These are phyloP conservation scores for Melanostoma scalare DNA, from an alignment of 2,888 invertebrate genomes.

Conservation along the genomic window DNA sequence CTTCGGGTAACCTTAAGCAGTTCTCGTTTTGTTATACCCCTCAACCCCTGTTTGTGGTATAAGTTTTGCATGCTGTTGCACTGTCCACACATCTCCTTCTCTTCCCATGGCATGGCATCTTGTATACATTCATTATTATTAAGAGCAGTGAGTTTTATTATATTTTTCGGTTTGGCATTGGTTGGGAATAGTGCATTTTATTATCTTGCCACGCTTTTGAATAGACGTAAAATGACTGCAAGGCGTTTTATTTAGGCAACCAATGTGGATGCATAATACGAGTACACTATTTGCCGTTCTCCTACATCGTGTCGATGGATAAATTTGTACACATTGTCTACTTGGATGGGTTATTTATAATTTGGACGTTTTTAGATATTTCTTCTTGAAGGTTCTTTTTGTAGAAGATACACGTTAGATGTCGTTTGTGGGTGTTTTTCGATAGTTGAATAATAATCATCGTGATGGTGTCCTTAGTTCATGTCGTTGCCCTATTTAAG, in stretches of 20 bases:
- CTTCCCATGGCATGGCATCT: neutral
- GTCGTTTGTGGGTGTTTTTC: conserved; percentile 1
- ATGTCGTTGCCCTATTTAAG: conserved; percentile 60
- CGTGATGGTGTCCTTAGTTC: conserved; percentile 25
- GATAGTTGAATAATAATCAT: conserved; percentile 20
- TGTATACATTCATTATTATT: neutral
- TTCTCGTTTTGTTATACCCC: conserved; percentile 51
- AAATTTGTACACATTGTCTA: conserved; percentile 53
- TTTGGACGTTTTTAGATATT: conserved; percentile 41
- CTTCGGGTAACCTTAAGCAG: conserved; percentile 80
- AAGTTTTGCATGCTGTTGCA: neutral
- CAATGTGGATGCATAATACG: neutral
- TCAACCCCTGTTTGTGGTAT: conserved; percentile 4
- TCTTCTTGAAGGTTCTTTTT: conserved; percentile 29
- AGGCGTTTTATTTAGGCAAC: neutral
- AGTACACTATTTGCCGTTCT: conserved; percentile 5
- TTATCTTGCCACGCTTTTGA: conserved; percentile 19
- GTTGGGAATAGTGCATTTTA: conserved; percentile 18
- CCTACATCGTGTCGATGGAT: conserved; percentile 40
- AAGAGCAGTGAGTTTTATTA: conserved; percentile 32
- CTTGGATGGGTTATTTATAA: conserved; percentile 56
- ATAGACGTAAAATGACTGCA: conserved; percentile 29
- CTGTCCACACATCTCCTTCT: neutral
- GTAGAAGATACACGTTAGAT: neutral
- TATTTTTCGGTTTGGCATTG: conserved; percentile 55